Evolutionary conservation across 2,888 invertebrate genomes (phyloP).

Genomic region (Diarsia brunnea): DNA sequence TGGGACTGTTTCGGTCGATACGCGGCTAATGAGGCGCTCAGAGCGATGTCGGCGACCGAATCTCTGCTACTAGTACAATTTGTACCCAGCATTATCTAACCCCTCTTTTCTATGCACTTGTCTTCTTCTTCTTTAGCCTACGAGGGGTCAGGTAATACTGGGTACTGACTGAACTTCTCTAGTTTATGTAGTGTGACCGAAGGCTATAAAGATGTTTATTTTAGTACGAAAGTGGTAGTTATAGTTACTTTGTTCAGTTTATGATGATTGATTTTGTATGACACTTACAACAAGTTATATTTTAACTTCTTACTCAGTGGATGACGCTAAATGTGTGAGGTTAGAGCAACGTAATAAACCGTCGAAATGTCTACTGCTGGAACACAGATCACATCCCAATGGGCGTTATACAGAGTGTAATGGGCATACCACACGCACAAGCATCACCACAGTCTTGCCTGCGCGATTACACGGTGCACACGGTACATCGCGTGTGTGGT

Average conservation of each 20-base stretch:
- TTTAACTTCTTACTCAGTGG: not conserved
- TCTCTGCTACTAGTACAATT: not conserved
- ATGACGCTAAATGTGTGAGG: not conserved
- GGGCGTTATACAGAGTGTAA: not conserved
- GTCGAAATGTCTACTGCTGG: not conserved
- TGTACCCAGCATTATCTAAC: too few species aligned
- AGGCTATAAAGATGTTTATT: constrained; percentile 21
- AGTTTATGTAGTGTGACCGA: constrained; percentile 35
- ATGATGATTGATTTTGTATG: constrained; percentile 10
- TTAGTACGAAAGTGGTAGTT: not conserved
- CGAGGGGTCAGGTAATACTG: too few species aligned
- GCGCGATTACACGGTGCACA: too few species aligned
- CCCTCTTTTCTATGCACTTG: too few species aligned
- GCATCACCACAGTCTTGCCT: too few species aligned
- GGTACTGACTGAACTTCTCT: constrained; percentile 4
- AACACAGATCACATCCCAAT: not conserved
- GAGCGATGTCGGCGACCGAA: constrained; percentile 31
- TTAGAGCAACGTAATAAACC: not conserved
- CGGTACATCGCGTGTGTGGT: too few species aligned
- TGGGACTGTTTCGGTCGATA: constrained; percentile 52
- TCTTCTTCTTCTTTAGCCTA: too few species aligned
- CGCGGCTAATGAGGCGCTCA: constrained; percentile 48
- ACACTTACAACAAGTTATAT: not conserved
- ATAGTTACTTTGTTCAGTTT: not conserved
- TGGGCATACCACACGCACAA: too few species aligned